Percentiles rank a stretch among this genome's conserved stretches.
Conservation (phyloP, 2,888 invertebrate species). For the Leptarthrus brevirostris region DNA sequence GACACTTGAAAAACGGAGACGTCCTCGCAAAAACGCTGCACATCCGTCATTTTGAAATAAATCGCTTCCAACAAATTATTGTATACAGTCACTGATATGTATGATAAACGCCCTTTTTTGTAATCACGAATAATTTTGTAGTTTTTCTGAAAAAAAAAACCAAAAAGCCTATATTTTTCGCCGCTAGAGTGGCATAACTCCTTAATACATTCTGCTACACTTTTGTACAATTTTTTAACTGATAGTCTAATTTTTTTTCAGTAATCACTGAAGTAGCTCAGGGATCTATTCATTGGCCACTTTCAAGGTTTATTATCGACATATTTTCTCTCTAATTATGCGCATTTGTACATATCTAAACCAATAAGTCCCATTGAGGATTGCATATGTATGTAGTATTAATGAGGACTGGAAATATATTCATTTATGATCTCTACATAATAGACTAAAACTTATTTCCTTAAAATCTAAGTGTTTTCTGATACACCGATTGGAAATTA, state of each 20-base stretch:
- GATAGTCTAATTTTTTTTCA: neutral
- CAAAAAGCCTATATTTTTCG: too few species aligned
- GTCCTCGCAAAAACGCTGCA: too few species aligned
- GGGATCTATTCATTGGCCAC: neutral
- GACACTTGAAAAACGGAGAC: too few species aligned
- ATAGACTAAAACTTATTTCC: neutral
- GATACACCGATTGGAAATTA: neutral
- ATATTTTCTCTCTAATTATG: neutral
- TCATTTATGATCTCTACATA: neutral
- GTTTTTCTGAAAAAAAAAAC: too few species aligned
- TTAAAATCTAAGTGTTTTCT: neutral
- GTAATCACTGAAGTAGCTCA: neutral
- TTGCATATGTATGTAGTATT: neutral
- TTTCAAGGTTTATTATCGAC: neutral
- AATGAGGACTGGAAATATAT: neutral
- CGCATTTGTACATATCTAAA: neutral
- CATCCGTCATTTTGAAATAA: too few species aligned
- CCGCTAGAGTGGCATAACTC: too few species aligned
- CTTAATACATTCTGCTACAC: constrained; percentile 1
- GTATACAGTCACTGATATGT: too few species aligned
- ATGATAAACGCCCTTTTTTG: too few species aligned
- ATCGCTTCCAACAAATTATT: too few species aligned
- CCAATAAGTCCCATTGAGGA: neutral
- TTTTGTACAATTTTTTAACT: neutral
- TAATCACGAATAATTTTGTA: too few species aligned